Evolutionary conservation across 2,888 invertebrate genomes (phyloP).

Genomic region (Periphyllus acericola): DNA sequence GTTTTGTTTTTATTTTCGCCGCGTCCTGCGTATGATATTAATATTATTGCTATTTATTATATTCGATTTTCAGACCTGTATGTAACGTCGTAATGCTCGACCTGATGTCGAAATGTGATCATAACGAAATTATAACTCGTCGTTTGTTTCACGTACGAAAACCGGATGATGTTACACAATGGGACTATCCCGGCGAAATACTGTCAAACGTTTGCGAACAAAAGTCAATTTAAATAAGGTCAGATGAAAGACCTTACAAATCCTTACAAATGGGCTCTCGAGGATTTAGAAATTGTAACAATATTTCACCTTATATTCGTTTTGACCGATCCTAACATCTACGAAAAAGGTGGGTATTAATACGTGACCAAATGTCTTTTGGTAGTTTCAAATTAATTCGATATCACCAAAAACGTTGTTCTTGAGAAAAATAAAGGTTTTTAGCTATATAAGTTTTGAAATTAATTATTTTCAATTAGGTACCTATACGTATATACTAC

Average conservation of each 20-base stretch:
- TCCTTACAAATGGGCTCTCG: not conserved
- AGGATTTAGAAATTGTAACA: not conserved
- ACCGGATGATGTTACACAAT: not conserved
- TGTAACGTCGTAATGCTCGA: not conserved
- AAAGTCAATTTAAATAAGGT: slow-evolving; percentile 20
- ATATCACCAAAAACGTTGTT: too few species aligned
- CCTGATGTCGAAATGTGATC: not conserved
- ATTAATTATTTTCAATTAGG: too few species aligned
- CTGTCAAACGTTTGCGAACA: not conserved
- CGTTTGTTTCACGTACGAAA: too few species aligned
- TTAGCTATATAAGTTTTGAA: too few species aligned
- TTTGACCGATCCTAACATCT: not conserved
- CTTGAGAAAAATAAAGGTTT: too few species aligned
- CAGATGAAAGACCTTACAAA: not conserved
- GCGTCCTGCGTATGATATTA: not conserved
- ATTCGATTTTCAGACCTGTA: not conserved
- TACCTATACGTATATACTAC: too few species aligned
- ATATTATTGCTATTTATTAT: not conserved
- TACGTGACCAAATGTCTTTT: not conserved
- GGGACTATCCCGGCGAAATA: not conserved
- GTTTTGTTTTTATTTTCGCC: not conserved
- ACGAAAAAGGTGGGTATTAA: not conserved
- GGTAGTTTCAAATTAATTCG: not conserved
- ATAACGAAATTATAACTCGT: not conserved
- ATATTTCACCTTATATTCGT: not conserved